Evolutionary conservation across 2,888 invertebrate species (phyloP).

Genomic region (Oxytorus armatus): DNA sequence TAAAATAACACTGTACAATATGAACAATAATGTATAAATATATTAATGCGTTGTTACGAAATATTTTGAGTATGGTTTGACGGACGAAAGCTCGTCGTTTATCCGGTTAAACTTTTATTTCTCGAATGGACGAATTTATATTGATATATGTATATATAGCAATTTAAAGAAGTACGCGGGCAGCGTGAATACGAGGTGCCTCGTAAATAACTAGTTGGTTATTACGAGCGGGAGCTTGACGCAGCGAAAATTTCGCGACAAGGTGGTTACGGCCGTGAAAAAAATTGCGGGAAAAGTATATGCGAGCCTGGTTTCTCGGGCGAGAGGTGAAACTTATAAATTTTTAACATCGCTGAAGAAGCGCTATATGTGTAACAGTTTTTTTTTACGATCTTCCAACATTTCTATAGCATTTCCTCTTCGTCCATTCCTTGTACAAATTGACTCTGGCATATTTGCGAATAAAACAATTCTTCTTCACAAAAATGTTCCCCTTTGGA

Average conservation of each 20-base stretch:
- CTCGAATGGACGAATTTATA: conserved; percentile 11
- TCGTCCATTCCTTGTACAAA: neutral
- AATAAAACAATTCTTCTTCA: neutral
- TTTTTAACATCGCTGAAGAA: conserved; percentile 15
- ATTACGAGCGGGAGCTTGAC: conserved; percentile 32
- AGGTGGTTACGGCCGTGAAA: conserved; percentile 5
- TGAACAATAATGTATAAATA: too few species aligned
- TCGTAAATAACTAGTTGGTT: conserved; percentile 39
- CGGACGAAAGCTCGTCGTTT: neutral
- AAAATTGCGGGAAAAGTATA: neutral
- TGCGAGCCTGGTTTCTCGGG: neutral
- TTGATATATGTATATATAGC: conserved; percentile 1
- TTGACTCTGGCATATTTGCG: neutral
- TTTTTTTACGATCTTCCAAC: neutral
- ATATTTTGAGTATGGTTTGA: neutral
- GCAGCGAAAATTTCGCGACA: conserved; percentile 4
- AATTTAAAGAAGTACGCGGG: neutral
- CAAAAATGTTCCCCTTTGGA: too few species aligned
- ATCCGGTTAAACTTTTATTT: conserved; percentile 2
- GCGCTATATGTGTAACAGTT: neutral
- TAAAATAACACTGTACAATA: too few species aligned
- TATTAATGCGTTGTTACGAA: neutral
- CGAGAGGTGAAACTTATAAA: conserved; percentile 4
- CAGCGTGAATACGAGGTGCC: conserved; percentile 27
- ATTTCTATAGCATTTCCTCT: neutral